These are phyloP conservation scores for Pterocles gutturalis DNA, from an alignment of 2,113 vertebrate genomes.

Conservation along the genomic window DNA sequence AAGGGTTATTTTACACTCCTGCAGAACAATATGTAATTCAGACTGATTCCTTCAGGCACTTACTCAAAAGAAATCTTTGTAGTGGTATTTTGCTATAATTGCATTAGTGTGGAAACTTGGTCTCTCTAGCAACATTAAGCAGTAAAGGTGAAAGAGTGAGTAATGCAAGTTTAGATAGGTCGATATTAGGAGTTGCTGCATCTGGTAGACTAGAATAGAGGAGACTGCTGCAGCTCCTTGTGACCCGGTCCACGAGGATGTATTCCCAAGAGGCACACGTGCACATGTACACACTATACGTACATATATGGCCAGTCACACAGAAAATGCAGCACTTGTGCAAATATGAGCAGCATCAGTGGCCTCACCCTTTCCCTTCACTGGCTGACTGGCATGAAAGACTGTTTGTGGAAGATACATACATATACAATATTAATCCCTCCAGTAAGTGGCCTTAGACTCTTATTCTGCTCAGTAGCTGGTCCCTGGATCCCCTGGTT, in stretches of 20 bases:
- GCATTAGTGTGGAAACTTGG: background rate
- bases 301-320: background rate
- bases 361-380: background rate
- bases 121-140: background rate
- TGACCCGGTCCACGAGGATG: background rate
- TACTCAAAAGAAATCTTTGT: constrained; percentile 31
- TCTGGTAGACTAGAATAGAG: background rate
- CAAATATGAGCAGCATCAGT: background rate
- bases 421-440: background rate
- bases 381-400: background rate
- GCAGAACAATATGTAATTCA: constrained; percentile 44
- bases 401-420: background rate
- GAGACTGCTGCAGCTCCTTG: background rate
- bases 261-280: background rate
- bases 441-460: background rate
- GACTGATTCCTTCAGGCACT: background rate
- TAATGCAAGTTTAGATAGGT: background rate
- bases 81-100: constrained; percentile 5
- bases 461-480: background rate
- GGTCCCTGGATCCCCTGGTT: background rate
- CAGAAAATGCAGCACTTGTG: fast-evolving
- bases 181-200: background rate
- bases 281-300: fast-evolving
- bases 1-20: constrained; percentile 37
- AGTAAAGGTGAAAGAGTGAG: background rate